Conservation (phyloP, 2,888 invertebrate genomes). For the Cetonia aurata region DNA sequence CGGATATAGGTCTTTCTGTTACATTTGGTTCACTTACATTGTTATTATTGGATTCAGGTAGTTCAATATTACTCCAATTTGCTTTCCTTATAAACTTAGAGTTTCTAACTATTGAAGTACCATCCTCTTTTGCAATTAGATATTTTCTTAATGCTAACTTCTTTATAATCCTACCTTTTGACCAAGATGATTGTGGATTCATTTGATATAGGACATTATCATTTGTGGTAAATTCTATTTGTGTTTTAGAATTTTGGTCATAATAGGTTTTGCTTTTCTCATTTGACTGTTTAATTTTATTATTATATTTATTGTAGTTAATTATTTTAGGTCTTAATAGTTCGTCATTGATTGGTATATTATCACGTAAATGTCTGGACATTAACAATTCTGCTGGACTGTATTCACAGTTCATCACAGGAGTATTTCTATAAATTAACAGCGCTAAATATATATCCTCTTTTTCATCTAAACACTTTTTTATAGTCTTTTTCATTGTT, state of each 20-base stretch:
- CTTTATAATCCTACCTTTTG: not conserved
- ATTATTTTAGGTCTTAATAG: not conserved
- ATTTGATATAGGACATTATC: constrained; percentile 3
- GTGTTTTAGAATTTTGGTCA: not conserved
- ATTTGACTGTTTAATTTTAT: constrained; percentile 1
- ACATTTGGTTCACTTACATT: no score
- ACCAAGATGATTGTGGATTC: constrained; percentile 10
- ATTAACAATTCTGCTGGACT: constrained; percentile 7
- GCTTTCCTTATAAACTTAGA: constrained; percentile 2
- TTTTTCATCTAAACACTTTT: no score
- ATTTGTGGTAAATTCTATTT: not conserved
- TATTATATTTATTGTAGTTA: constrained; percentile 1
- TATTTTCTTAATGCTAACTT: constrained; percentile 4
- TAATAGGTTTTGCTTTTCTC: constrained; percentile 1
- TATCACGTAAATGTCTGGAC: constrained; percentile 7
- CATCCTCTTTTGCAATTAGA: constrained; percentile 5
- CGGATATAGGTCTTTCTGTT: no score
- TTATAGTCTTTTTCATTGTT: not conserved
- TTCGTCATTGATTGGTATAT: not conserved
- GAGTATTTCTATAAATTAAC: not conserved
- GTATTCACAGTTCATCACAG: not conserved
- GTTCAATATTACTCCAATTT: not conserved
- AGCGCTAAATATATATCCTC: constrained; percentile 1
- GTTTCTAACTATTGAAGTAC: constrained; percentile 2
- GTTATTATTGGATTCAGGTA: constrained; percentile 2